Base-by-base conservation (phyloP, 2,888 invertebrate genomes). In the Tromatobia lineatoria region DNA sequence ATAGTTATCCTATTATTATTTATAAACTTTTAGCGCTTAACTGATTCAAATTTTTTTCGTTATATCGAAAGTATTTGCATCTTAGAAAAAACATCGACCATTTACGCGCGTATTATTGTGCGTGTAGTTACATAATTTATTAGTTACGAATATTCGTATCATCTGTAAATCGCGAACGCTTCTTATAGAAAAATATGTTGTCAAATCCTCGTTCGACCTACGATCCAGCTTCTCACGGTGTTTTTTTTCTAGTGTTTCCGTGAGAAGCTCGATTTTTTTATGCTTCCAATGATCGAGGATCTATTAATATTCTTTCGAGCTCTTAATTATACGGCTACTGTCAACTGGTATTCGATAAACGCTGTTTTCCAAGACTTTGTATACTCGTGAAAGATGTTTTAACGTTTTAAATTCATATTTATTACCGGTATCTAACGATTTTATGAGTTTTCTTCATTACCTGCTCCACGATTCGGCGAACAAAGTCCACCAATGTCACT, bases 331-430 rank as follows among this genome's bases (percentile, higher is more conserved):
- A 20, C 64, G 20, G 34, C 18, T 15, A n/a, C 18, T 52, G 50
- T 52, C 75, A 54, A 38, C 52, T 66, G n/a, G 34, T 54, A 74
- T 34, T 50, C 54, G 34, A 54, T 25, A 20, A 47, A 54, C 25
- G 54, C 50, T 66, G 66, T 76, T 67, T 54, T 76, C 29, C 52
- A 76, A 66, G 29, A 76, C 66, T 66, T 76, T 76, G 52, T 38
- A 70, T 70, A 66, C 23, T 66, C 54, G 66, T 76, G 66, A 66
- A 70, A 18, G 29, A 25, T 76, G 76, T 52, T 66, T 66, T 23
- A 66, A 45, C 64, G 50, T 76, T 66, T 54, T 34, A 25, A 66
- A 75, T 45, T 66, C 52, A 52, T 64, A 75, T 57, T 54, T 75
- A 75, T 52, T 75, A 75, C 50, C 15, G 75, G 47, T 61, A 61